These are phyloP conservation scores for Erebia palarica DNA, from an alignment of 2,888 invertebrate genomes.

Conservation along the genomic window DNA sequence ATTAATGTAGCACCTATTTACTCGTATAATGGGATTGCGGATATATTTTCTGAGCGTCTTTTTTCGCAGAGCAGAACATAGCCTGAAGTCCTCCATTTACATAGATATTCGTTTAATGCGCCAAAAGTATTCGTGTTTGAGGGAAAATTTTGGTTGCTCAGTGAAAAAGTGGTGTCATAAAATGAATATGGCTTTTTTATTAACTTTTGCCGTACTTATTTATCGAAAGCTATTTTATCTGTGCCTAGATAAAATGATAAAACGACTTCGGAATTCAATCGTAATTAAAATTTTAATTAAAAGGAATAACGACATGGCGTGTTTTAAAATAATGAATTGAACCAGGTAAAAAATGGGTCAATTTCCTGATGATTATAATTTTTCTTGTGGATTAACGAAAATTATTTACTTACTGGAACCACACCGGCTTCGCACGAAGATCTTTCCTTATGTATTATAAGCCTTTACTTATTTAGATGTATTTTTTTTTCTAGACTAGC, in stretches of 20 bases:
- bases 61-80: conserved; percentile 13
- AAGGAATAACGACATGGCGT: not conserved
- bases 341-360: not conserved
- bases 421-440: too few species aligned
- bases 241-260: not conserved
- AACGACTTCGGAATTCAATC: not conserved
- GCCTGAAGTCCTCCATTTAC: conserved; percentile 28
- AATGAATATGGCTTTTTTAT: conserved; percentile 19
- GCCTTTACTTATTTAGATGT: too few species aligned
- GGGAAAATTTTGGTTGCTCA: conserved; percentile 15
- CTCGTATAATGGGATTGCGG: conserved; percentile 14
- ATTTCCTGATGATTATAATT: not conserved
- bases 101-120: conserved; percentile 33
- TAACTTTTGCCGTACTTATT: not conserved
- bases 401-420: too few species aligned
- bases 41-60: conserved; percentile 22
- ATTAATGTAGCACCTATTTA: conserved; percentile 8
- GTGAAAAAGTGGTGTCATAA: conserved; percentile 16
- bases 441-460: too few species aligned
- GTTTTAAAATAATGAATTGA: not conserved
- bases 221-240: not conserved
- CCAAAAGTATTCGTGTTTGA: conserved; percentile 20
- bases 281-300: not conserved
- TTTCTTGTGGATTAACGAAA: too few species aligned
- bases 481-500: too few species aligned